phyloP scores from a whole-genome alignment of 1,140 invertebrate species.

The Cydia splendana region DNA sequence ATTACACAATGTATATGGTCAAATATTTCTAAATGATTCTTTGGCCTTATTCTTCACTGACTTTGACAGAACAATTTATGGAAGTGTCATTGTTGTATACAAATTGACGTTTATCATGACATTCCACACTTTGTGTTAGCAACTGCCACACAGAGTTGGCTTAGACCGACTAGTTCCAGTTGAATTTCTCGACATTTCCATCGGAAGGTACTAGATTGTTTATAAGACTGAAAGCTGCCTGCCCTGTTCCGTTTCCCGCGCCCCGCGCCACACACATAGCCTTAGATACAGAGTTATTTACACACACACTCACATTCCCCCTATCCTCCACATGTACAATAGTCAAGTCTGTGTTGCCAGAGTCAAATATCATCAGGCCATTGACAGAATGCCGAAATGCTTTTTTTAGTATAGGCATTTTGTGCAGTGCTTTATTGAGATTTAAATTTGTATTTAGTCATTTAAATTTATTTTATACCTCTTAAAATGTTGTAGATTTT shows the following conservation, averaged over 20 bases:
- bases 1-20: not conserved
- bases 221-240: constrained; percentile 68
- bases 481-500: no score
- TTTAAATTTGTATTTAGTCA: no score
- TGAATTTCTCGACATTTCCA: not conserved
- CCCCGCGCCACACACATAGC: constrained; percentile 56
- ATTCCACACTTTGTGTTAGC: no score
- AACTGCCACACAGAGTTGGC: no score
- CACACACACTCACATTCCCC: constrained; percentile 52
- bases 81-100: no score
- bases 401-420: not conserved
- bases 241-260: constrained; percentile 56
- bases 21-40: no score
- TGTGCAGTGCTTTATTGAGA: constrained; percentile 1
- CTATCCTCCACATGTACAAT: constrained; percentile 74
- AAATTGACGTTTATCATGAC: no score
- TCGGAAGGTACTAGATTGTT: constrained; percentile 34
- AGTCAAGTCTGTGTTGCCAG: constrained; percentile 53
- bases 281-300: constrained; percentile 74
- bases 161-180: no score
- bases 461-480: not conserved
- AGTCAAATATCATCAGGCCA: constrained; percentile 43
- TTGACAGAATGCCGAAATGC: not conserved
- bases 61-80: no score
- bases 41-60: no score